Percentiles rank a stretch among this genome's conserved stretches.
Conservation (phyloP, 2,113 vertebrate species). For the Struthio camelus region DNA sequence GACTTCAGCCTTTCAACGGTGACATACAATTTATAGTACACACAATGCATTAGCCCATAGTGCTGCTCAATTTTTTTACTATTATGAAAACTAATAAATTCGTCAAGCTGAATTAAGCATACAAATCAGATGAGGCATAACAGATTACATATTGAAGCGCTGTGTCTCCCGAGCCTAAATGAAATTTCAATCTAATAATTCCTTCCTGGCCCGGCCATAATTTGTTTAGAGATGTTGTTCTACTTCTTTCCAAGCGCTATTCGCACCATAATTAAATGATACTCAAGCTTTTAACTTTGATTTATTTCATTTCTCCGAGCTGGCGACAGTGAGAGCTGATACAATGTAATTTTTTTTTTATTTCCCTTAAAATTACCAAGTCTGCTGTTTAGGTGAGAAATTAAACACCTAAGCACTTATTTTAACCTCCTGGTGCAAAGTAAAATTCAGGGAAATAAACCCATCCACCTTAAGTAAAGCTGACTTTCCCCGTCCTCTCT, state of each 20-base stretch:
- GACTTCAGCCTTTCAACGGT: constrained; percentile 79
- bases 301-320: constrained; percentile 83
- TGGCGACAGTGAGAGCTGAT: constrained; percentile 81
- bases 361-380: constrained; percentile 79
- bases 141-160: constrained; percentile 85
- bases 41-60: constrained; percentile 81
- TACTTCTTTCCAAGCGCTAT: constrained; percentile 83
- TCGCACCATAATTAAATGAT: constrained; percentile 85
- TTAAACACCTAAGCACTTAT: constrained; percentile 77
- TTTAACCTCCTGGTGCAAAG: constrained; percentile 42
- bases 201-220: constrained; percentile 82
- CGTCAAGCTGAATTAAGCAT: constrained; percentile 86
- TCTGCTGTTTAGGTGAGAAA: constrained; percentile 74
- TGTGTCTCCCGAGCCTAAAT: constrained; percentile 87
- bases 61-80: constrained; percentile 79
- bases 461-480: background rate
- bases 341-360: constrained; percentile 77
- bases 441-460: constrained; percentile 62
- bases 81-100: constrained; percentile 89
- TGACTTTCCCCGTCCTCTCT: background rate
- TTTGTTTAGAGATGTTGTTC: constrained; percentile 89
- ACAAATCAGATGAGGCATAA: constrained; percentile 86
- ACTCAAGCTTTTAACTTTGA: constrained; percentile 89
- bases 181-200: constrained; percentile 91
- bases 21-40: constrained; percentile 85